Conservation (phyloP, 1,140 invertebrate genomes). For the Apis cerana region DNA sequence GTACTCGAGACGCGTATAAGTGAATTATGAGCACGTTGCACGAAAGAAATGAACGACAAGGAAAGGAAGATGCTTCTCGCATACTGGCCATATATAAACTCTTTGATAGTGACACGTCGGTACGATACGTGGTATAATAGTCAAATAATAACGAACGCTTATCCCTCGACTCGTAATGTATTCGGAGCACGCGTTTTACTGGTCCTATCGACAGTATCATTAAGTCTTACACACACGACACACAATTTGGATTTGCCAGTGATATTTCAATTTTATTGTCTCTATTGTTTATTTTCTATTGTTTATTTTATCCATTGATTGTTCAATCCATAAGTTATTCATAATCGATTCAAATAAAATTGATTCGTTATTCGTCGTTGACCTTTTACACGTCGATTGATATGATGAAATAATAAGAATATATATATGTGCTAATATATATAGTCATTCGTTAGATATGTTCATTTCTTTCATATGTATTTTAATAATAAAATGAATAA, state of each 20-base stretch:
- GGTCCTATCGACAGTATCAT: slow-evolving; percentile 37
- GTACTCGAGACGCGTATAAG: slow-evolving; percentile 15
- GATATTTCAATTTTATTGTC: slow-evolving; percentile 41
- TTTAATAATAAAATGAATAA: not conserved
- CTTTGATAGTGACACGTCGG: slow-evolving; percentile 18
- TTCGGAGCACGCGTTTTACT: slow-evolving; percentile 64
- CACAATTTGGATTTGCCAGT: slow-evolving; percentile 33
- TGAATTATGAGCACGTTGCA: slow-evolving; percentile 37
- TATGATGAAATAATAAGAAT: not conserved
- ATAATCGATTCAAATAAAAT: not conserved
- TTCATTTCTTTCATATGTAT: not conserved
- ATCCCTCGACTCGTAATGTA: slow-evolving; percentile 56
- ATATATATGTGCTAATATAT: too few species aligned
- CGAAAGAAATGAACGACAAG: slow-evolving; percentile 25
- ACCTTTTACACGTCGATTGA: not conserved
- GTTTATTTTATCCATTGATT: too few species aligned
- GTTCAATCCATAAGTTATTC: not conserved
- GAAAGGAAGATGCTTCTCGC: slow-evolving; percentile 19
- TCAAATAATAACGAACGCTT: slow-evolving; percentile 59
- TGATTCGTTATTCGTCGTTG: not conserved
- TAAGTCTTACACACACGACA: slow-evolving; percentile 9
- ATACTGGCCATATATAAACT: slow-evolving; percentile 2
- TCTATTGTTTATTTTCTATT: too few species aligned
- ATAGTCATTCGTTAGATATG: too few species aligned
- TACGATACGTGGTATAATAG: slow-evolving; percentile 40